A percentile compares a stretch with the other conserved stretches of the same genome.
Evolutionary conservation across 2,797 vertebrate species (phyloP).

Genomic region (Heteromormyrus szaboi): DNA sequence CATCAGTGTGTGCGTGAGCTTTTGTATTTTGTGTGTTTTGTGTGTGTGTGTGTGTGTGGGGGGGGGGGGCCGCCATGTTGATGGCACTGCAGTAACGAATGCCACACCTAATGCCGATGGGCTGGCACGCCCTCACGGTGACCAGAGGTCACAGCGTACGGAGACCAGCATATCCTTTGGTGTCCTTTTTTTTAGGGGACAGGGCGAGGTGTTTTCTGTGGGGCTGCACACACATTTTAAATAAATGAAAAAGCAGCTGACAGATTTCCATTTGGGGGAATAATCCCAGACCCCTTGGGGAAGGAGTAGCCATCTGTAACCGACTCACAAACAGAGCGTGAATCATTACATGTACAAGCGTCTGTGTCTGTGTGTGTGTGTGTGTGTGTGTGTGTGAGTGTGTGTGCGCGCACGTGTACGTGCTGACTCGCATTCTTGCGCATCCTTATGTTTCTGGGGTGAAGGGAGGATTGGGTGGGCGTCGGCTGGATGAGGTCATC

Average conservation of each 20-base stretch:
- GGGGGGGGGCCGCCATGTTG: background rate
- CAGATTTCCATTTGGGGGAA: background rate
- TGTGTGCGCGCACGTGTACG: constrained; percentile 13
- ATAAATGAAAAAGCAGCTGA: constrained; percentile 7
- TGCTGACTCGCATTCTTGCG: constrained; percentile 13
- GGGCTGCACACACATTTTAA: background rate
- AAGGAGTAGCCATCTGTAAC: constrained; percentile 9
- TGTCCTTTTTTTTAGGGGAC: background rate
- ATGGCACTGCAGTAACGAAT: background rate
- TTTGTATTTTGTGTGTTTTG: background rate
- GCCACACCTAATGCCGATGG: background rate
- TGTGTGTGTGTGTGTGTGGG: constrained; percentile 3
- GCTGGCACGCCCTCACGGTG: background rate
- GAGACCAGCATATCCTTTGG: background rate
- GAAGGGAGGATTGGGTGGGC: constrained; percentile 5
- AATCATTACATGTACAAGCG: background rate
- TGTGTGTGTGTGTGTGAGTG: constrained; percentile 22
- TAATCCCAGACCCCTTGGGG: constrained; percentile 6
- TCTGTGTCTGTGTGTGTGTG: constrained; percentile 16
- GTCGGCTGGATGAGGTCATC: constrained; percentile 22
- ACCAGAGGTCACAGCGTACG: background rate
- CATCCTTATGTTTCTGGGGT: background rate
- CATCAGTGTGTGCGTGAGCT: constrained; percentile 13
- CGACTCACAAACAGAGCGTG: background rate
- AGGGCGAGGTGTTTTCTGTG: background rate